Conservation (phyloP, 2,888 invertebrate species). For the Urechis unicinctus region DNA sequence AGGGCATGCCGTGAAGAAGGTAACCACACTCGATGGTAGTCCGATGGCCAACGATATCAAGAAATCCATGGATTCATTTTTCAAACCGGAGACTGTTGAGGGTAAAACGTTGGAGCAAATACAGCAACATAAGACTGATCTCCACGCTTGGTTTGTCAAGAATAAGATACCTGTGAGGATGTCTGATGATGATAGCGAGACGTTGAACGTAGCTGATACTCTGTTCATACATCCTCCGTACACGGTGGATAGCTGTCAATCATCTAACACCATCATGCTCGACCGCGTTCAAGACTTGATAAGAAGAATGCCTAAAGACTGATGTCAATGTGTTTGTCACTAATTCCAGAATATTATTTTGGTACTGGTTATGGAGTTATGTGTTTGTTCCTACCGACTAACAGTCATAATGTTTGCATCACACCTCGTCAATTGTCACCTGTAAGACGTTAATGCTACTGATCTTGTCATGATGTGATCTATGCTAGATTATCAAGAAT, state of each 20-base stretch:
- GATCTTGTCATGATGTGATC: no score
- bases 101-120: slow-evolving; percentile 29
- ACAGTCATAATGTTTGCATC: no score
- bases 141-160: slow-evolving; percentile 41
- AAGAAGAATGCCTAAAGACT: slow-evolving; percentile 44
- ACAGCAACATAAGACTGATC: slow-evolving; percentile 24
- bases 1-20: slow-evolving; percentile 31
- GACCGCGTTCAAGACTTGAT: slow-evolving; percentile 46
- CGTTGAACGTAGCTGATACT: slow-evolving; percentile 37
- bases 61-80: slow-evolving; percentile 24
- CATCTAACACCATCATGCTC: slow-evolving; percentile 49
- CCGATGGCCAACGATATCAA: slow-evolving; percentile 12
- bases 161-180: slow-evolving; percentile 41
- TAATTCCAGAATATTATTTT: no score
- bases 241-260: slow-evolving; percentile 37
- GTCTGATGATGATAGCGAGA: slow-evolving; percentile 26
- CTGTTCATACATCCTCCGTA: slow-evolving; percentile 43
- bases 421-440: no score
- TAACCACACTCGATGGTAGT: slow-evolving; percentile 25
- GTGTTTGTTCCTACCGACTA: no score
- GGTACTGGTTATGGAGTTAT: no score
- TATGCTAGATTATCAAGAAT: no score
- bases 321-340: no score
- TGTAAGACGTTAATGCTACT: no score
- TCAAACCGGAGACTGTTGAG: slow-evolving; percentile 22